Percentiles rank a stretch among this genome's conserved stretches.
Conservation (phyloP, 2,888 invertebrate genomes). For the Diachrysia chrysitis region DNA sequence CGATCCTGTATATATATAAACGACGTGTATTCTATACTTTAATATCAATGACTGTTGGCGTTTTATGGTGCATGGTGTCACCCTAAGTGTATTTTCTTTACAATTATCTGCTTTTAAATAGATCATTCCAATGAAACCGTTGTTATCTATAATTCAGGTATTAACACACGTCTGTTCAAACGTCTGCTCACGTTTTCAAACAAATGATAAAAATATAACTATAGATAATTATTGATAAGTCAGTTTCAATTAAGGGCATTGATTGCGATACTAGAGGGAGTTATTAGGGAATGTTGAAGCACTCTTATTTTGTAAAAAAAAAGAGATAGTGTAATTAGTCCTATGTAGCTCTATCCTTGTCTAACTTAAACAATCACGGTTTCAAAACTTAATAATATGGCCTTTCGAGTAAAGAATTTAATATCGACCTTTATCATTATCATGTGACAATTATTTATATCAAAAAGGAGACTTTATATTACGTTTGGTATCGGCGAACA, state of each 20-base stretch:
- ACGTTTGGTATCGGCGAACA: background rate
- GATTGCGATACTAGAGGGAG: slow-evolving; percentile 12
- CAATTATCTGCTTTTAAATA: slow-evolving; percentile 1
- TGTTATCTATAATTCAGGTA: background rate
- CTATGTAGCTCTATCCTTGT: background rate
- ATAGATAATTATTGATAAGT: slow-evolving; percentile 54
- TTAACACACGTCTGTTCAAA: slow-evolving; percentile 18
- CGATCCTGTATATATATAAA: too few species aligned
- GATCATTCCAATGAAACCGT: background rate
- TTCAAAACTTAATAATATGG: background rate
- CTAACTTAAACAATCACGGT: background rate
- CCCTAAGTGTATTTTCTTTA: background rate
- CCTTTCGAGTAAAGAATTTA: background rate
- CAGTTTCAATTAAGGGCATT: slow-evolving; percentile 60
- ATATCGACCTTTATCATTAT: background rate
- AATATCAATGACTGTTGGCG: too few species aligned
- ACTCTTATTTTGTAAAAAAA: slow-evolving; percentile 16
- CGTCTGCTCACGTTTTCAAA: slow-evolving; percentile 44
- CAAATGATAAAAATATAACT: slow-evolving; percentile 42
- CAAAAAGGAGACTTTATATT: background rate
- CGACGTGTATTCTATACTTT: too few species aligned
- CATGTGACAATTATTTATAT: background rate
- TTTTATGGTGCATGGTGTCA: too few species aligned
- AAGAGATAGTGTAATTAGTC: background rate
- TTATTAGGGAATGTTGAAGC: slow-evolving; percentile 19